phyloP scores from a whole-genome alignment of 2,888 invertebrate genomes.

The Cecidostiba fungosa region DNA sequence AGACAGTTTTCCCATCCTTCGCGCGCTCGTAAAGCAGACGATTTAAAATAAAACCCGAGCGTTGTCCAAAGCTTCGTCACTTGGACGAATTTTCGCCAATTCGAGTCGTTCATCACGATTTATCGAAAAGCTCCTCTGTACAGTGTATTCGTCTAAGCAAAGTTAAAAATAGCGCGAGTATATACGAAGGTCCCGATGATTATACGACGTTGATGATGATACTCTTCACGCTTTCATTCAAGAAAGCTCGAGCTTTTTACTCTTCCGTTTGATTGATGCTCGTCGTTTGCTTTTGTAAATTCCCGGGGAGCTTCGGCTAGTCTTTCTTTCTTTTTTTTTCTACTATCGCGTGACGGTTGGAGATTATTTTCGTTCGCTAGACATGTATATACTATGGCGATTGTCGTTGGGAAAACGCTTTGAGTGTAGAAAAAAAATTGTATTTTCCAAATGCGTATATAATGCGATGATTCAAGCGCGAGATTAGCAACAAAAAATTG shows the following conservation, averaged over 20 bases:
- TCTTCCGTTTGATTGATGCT: conserved; percentile 38
- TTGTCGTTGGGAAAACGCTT: neutral
- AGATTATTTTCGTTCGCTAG: neutral
- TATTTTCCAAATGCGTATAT: too few species aligned
- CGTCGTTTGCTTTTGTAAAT: conserved; percentile 1
- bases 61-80: neutral
- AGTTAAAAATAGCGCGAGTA: conserved; percentile 52
- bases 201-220: neutral
- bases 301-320: neutral
- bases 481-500: neutral
- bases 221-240: conserved; percentile 47
- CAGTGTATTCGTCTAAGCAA: conserved; percentile 26
- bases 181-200: conserved; percentile 41
- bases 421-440: too few species aligned
- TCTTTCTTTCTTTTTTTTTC: neutral
- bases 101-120: neutral
- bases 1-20: neutral
- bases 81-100: neutral
- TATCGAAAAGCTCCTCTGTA: neutral
- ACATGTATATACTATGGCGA: neutral
- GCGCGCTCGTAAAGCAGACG: neutral
- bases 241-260: conserved; percentile 36
- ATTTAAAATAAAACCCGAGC: neutral
- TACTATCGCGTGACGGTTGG: neutral
- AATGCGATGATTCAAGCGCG: neutral